A percentile compares a stretch with the other conserved stretches of the same genome.
These are phyloP conservation scores for Tupaia chinensis DNA, from an alignment of 2,113 vertebrate genomes.

Conservation along the genomic window DNA sequence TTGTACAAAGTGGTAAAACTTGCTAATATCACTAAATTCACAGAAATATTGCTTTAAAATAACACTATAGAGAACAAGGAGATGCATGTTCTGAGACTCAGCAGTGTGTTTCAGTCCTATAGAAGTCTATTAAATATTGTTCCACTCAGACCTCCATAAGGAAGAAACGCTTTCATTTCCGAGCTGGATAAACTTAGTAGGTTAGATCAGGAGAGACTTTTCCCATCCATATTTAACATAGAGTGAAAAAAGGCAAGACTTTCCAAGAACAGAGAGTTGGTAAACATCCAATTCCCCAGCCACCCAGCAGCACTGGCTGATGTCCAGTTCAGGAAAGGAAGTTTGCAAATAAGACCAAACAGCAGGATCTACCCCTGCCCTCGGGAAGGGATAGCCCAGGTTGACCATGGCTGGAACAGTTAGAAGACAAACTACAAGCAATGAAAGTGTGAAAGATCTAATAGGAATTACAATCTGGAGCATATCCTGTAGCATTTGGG, in stretches of 20 bases:
- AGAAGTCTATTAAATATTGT: conserved; percentile 23
- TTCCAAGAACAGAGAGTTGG: conserved; percentile 77
- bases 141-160: neutral
- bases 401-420: conserved; percentile 22
- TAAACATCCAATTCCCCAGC: conserved; percentile 69
- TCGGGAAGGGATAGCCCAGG: neutral
- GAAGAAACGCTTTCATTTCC: conserved; percentile 53
- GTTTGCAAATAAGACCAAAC: neutral
- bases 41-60: conserved; percentile 27
- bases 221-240: conserved; percentile 65
- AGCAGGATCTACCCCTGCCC: neutral
- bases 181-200: conserved; percentile 59
- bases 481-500: conserved; percentile 80
- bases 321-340: neutral
- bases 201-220: conserved; percentile 68
- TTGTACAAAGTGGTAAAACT: neutral
- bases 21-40: neutral
- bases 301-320: conserved; percentile 44
- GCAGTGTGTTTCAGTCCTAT: neutral
- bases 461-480: conserved; percentile 75
- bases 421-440: conserved; percentile 47
- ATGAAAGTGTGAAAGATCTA: conserved; percentile 55
- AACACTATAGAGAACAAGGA: neutral
- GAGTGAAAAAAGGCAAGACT: conserved; percentile 69
- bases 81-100: neutral